Evolutionary conservation across 2,797 vertebrate species (phyloP).

Genomic region (Zalophus californianus): DNA sequence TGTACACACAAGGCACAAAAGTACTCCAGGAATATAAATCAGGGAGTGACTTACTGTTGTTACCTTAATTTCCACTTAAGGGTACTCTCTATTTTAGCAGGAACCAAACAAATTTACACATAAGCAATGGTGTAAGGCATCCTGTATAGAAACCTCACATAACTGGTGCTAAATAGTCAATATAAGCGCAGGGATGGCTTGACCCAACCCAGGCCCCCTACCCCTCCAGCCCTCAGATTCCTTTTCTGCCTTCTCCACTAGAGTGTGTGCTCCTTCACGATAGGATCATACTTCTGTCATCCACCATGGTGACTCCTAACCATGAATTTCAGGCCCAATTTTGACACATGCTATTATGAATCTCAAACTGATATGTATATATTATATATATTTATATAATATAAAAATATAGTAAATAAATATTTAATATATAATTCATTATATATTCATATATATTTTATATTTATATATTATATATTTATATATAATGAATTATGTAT

Average conservation of each 20-base stretch:
- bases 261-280: background rate
- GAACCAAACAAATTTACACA: conserved; percentile 5
- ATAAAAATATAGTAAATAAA: background rate
- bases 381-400: background rate
- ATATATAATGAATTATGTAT: too few relatives aligned
- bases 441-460: too few relatives aligned
- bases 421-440: too few relatives aligned
- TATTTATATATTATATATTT: too few relatives aligned
- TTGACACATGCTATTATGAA: background rate
- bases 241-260: background rate
- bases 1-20: background rate
- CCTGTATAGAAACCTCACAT: background rate
- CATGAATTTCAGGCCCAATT: background rate
- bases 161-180: background rate
- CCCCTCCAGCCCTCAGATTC: background rate
- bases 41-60: background rate
- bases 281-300: background rate
- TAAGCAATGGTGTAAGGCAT: background rate
- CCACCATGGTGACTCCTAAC: background rate
- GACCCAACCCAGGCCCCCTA: background rate
- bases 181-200: background rate
- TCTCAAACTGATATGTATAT: background rate
- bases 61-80: background rate
- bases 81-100: background rate
- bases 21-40: background rate